Percentiles rank a stretch among this genome's conserved stretches.
Evolutionary conservation across 2,113 vertebrate species (phyloP).

Genomic region (Sarotherodon lohbergeri): DNA sequence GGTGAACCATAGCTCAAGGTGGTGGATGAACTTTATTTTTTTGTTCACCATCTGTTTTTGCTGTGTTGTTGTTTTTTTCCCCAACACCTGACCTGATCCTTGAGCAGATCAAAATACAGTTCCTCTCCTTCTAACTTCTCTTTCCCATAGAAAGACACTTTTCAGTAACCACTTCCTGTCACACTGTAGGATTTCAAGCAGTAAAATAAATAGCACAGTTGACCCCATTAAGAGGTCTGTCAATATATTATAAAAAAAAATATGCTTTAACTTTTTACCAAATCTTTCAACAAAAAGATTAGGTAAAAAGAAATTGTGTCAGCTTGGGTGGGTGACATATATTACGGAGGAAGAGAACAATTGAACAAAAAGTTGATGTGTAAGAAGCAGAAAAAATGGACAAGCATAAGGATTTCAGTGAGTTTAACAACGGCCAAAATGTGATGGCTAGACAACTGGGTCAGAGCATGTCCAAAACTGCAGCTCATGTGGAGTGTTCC

Average conservation of each 20-base stretch:
- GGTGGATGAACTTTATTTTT: neutral
- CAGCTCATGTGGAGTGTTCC: neutral
- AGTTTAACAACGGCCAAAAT: too few species aligned
- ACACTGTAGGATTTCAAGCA: neutral
- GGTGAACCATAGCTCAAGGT: neutral
- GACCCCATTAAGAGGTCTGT: neutral
- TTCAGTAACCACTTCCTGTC: neutral
- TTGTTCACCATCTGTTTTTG: neutral
- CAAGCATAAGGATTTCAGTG: neutral
- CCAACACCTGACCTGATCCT: neutral
- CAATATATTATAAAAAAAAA: neutral
- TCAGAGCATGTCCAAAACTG: neutral
- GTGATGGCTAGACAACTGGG: too few species aligned
- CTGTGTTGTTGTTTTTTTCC: neutral
- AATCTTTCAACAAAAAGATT: neutral
- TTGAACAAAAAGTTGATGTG: neutral
- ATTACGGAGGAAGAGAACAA: neutral
- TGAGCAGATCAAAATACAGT: neutral
- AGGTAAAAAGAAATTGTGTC: neutral
- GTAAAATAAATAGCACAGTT: neutral
- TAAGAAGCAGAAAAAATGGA: neutral
- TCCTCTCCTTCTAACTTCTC: neutral
- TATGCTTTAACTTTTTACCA: neutral
- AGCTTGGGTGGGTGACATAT: neutral
- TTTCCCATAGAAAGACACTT: neutral